Percentiles rank a stretch among this genome's conserved stretches.
These are phyloP conservation scores for Python bivittatus DNA, from an alignment of 2,113 vertebrate genomes.

Conservation along the genomic window DNA sequence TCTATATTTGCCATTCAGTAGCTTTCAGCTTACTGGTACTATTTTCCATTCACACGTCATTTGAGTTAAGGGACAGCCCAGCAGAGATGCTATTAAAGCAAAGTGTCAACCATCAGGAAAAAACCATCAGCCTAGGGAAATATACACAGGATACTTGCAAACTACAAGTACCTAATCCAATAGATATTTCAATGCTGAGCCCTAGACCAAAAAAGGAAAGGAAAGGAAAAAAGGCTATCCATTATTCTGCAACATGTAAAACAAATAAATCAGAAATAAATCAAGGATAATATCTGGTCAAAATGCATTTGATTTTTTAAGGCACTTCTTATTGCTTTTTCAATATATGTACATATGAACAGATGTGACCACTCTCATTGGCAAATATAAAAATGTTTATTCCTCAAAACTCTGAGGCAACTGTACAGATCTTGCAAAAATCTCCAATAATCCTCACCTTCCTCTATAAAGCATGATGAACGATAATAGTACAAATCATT, in stretches of 20 bases:
- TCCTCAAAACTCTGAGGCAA: not conserved
- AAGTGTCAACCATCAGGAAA: not conserved
- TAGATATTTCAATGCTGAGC: too few relatives aligned
- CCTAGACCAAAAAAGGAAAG: not conserved
- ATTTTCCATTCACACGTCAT: not conserved
- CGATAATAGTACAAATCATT: not conserved
- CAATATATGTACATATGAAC: not conserved
- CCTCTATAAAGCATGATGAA: not conserved
- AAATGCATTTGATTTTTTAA: constrained; percentile 1
- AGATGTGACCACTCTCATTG: not conserved
- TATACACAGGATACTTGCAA: not conserved
- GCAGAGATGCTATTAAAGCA: not conserved
- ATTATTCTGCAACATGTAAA: not conserved
- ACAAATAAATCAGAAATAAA: not conserved
- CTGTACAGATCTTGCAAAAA: not conserved
- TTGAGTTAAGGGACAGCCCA: not conserved
- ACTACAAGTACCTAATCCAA: not conserved
- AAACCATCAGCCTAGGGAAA: not conserved
- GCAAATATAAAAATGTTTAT: not conserved
- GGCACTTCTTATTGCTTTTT: not conserved
- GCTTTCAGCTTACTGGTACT: not conserved
- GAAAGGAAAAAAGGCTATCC: not conserved
- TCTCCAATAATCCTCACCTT: not conserved
- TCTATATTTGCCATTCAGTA: not conserved
- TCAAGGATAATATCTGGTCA: not conserved